Evolutionary conservation across 2,113 vertebrate genomes (phyloP), one percentile per base, ranked within the genome.

Genomic region (Rhinoderma darwinii): DNA sequence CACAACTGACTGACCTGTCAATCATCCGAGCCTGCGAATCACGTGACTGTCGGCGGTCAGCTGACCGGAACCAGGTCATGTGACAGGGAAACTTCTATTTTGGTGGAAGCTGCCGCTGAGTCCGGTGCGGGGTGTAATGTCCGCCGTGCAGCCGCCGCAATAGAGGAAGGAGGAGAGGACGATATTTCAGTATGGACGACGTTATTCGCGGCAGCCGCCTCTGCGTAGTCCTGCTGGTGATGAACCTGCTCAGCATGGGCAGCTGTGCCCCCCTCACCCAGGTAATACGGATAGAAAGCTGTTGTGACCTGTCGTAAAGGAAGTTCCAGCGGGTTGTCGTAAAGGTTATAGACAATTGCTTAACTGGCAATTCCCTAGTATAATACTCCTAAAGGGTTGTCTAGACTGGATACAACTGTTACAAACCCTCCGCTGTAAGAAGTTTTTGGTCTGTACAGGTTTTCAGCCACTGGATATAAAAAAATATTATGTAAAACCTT

Each of bases 41-140:
- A 51, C 27, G 44, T 50, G 74, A 32, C 4, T 77, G 1, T 4
- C 27, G 4, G 66, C 18, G 18, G 25, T 56, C 83, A 84, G 51
- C 83, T 76, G 83, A 63, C 35, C 41, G 5, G 20, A 39, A 32
- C 22, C 30, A 3, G 44, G 82, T 84, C 82, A 84, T 54, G 82
- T 84, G 82, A 84, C 47, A 1, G 25, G 22, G 56, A 7, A 68
- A 3, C 14, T 35, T 5, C 25, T 35, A 22, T 43, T 14, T 37
- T 17, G 0, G 7, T 32, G 35, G 51, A 59, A 61, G 35, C 18
- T 22, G 10, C 47, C 10, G 47, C 5, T 37, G n/a, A n/a, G n/a
- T n/a, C n/a, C 76, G 8, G 50, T 72, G 10, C 11, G 30, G 12
- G 25, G 14, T 11, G 5, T 35, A 20, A 22, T 41, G 9, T 30